Evolutionary conservation across 2,113 vertebrate genomes (phyloP), one percentile per base, ranked within the genome.

Genomic region (Saccopteryx leptura): DNA sequence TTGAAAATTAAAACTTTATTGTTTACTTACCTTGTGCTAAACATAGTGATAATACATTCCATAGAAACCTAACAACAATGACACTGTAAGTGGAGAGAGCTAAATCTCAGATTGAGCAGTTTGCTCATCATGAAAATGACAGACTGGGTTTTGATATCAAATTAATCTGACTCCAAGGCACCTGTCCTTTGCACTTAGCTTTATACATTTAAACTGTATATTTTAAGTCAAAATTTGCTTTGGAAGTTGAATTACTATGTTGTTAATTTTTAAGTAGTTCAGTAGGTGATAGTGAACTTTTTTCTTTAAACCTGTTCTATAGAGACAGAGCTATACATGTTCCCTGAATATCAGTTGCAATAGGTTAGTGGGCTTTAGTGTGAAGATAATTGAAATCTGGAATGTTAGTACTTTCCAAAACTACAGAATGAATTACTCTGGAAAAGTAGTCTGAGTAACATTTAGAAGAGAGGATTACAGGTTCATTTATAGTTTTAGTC

Each of bases 1-100:
- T 9, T 24, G 79, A n/a, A 94, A 90, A 72, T 78, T 15, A 94
- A 82, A 90, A 94, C 31, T 39, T 71, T 81, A 75, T 61, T 91
- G 90, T 94, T 1, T 85, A 50, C 7, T 74, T 14, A 85, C 1
- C 48, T 66, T 91, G 33, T 61, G 33, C 60, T 61, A 80, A 85
- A 3, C 14, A 46, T 60, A 66, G 3, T 80, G 21, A 13, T 71
- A 61, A 94, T 61, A 56, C 15, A 94, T 90, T 86, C 60, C 58
- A 91, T 65, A 52, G 46, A 63, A 92, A 54, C 33, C 60, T 87
- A 79, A 48, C 3, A 39, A 46, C 46, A 75, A 6, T 58, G 17
- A 61, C 21, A 84, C 46, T 65, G 26, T 88, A 95, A 85, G 26
- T 54, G 17, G 7, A 95, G 72, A 81, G 9, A 83, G 61, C 46